Conservation (phyloP, 2,113 vertebrate species). For the Pterophyllum scalare region DNA sequence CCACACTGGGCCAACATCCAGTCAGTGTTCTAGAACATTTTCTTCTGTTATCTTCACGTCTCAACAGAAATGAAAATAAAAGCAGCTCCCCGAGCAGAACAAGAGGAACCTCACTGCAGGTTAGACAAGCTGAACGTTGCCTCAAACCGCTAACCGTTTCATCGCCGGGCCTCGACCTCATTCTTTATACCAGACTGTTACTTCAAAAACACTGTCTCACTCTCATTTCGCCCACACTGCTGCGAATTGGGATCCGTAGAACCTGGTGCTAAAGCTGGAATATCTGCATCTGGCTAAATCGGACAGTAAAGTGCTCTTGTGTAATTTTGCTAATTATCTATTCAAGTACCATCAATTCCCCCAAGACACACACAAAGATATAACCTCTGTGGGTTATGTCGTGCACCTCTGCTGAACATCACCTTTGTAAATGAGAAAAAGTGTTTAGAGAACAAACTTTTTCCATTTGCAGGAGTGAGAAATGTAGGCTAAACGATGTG, state of each 20-base stretch:
- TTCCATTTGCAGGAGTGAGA: neutral
- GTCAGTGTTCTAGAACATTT: slow-evolving; percentile 20
- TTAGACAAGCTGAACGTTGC: neutral
- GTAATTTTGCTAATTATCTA: slow-evolving; percentile 21
- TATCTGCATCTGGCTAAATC: neutral
- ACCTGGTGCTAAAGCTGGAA: neutral
- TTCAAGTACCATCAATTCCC: neutral
- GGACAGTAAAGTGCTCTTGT: neutral
- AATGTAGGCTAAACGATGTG: neutral
- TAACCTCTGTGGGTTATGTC: neutral
- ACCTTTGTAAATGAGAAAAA: neutral
- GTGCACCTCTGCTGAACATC: neutral
- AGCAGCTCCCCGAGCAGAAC: neutral
- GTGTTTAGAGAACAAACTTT: neutral
- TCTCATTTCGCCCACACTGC: neutral
- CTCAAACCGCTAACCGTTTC: slow-evolving; percentile 16
- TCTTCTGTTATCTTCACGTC: slow-evolving; percentile 18
- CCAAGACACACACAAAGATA: neutral
- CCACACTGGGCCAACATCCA: neutral
- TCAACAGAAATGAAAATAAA: slow-evolving; percentile 16
- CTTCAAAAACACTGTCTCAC: neutral
- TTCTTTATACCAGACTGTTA: neutral
- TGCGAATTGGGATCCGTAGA: neutral
- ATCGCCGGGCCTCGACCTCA: neutral
- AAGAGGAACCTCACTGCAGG: neutral